phyloP scores from a whole-genome alignment of 2,888 invertebrate species.

The Andrena flavipes region DNA sequence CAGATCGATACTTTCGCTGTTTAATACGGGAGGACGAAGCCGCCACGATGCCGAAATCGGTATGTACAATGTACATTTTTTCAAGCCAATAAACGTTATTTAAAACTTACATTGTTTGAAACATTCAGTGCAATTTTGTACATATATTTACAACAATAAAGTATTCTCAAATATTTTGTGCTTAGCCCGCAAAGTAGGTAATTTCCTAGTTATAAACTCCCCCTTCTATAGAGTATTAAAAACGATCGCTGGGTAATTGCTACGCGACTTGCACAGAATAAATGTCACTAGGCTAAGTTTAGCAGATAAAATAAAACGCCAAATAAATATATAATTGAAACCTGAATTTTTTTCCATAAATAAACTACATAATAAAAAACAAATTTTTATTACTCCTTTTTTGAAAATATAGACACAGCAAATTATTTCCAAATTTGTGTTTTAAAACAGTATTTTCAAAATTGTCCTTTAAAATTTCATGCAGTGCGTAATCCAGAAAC shows the following conservation, averaged over 20 bases:
- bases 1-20: slow-evolving; percentile 77
- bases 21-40: slow-evolving; percentile 69
- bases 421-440: no score
- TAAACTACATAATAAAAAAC: no score
- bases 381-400: no score
- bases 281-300: not conserved
- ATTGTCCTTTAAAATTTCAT: no score
- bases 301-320: not conserved
- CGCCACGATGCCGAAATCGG: slow-evolving; percentile 82
- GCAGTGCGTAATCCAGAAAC: no score
- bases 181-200: not conserved
- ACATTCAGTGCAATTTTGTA: not conserved
- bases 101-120: not conserved
- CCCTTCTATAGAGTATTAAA: not conserved
- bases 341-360: no score
- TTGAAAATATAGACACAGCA: no score
- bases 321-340: not conserved
- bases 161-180: not conserved
- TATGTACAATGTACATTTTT: slow-evolving; percentile 75
- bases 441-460: no score
- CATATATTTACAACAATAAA: not conserved
- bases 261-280: not conserved
- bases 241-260: not conserved
- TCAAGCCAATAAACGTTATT: not conserved
- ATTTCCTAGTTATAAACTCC: slow-evolving; percentile 10